phyloP scores from a whole-genome alignment of 2,888 invertebrate species.

The Dolichopus griseipennis region DNA sequence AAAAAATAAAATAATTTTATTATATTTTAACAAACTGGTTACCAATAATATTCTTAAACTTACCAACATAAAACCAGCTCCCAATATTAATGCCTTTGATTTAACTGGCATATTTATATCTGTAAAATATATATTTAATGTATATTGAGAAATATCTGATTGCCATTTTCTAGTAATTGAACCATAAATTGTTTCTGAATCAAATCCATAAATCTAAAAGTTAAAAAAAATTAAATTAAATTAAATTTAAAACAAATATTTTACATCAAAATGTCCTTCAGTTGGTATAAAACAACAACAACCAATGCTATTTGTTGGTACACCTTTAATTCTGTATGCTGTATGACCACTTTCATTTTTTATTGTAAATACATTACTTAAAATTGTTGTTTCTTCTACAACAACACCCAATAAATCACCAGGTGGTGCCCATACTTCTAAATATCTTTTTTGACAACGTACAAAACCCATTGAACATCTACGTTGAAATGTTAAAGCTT shows the following conservation, averaged over 20 bases:
- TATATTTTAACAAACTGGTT: neutral
- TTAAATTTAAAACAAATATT: slow-evolving; percentile 17
- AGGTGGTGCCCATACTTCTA: slow-evolving; percentile 64
- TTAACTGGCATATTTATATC: slow-evolving; percentile 59
- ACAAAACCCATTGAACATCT: slow-evolving; percentile 61
- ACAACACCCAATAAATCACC: slow-evolving; percentile 62
- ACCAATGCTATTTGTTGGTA: slow-evolving; percentile 42
- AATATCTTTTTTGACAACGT: slow-evolving; percentile 56
- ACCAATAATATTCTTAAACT: slow-evolving; percentile 26
- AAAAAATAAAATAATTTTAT: neutral
- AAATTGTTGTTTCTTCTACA: slow-evolving; percentile 58
- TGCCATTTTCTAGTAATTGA: slow-evolving; percentile 67
- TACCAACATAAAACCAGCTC: slow-evolving; percentile 76
- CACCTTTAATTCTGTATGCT: slow-evolving; percentile 65
- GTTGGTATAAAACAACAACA: slow-evolving; percentile 51
- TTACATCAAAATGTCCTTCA: slow-evolving; percentile 55
- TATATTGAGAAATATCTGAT: slow-evolving; percentile 57
- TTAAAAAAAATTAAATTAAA: slow-evolving; percentile 15
- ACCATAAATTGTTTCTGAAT: slow-evolving; percentile 54
- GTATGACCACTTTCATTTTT: slow-evolving; percentile 54
- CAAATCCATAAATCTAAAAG: slow-evolving; percentile 49
- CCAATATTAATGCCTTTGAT: slow-evolving; percentile 70
- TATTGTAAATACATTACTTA: slow-evolving; percentile 59
- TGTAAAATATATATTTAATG: slow-evolving; percentile 67
- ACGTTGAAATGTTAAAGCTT: slow-evolving; percentile 65